These are phyloP conservation scores for Charadrius vociferus DNA, from an alignment of 2,113 vertebrate species.

Conservation along the genomic window DNA sequence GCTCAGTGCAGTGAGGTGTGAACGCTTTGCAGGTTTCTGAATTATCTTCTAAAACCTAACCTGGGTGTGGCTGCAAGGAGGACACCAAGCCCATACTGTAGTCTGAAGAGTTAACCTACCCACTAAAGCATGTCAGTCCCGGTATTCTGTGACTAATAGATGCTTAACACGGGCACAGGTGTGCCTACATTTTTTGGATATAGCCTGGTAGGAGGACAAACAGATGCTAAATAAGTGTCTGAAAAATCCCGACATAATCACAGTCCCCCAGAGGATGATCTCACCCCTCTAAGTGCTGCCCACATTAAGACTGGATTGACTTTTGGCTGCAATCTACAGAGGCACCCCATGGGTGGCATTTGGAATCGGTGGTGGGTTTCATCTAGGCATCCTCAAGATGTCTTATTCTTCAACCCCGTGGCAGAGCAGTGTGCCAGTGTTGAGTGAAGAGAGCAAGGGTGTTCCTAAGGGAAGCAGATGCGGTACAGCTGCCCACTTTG, in stretches of 20 bases:
- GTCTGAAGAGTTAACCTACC: not conserved
- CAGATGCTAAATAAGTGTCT: not conserved
- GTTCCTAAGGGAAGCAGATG: not conserved
- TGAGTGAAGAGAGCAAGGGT: not conserved
- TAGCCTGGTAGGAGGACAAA: not conserved
- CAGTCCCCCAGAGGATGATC: not conserved
- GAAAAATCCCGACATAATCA: not conserved
- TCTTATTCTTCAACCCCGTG: not conserved
- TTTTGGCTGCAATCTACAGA: not conserved
- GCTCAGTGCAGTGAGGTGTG: not conserved
- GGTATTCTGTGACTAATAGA: not conserved
- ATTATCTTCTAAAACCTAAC: not conserved
- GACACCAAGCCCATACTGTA: not conserved
- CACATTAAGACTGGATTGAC: not conserved
- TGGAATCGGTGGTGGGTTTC: not conserved
- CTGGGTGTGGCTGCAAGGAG: not conserved
- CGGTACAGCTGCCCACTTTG: not conserved
- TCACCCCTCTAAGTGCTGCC: not conserved
- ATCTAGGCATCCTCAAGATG: too few relatives aligned
- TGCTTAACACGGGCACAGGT: not conserved
- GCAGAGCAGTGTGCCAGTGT: not conserved
- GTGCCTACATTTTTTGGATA: not conserved
- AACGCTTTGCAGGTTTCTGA: not conserved
- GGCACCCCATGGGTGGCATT: fast-evolving
- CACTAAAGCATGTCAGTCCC: not conserved